These are phyloP conservation scores for Hapalemur alaotrensis DNA, from an alignment of 2,797 vertebrate genomes.

Conservation along the genomic window DNA sequence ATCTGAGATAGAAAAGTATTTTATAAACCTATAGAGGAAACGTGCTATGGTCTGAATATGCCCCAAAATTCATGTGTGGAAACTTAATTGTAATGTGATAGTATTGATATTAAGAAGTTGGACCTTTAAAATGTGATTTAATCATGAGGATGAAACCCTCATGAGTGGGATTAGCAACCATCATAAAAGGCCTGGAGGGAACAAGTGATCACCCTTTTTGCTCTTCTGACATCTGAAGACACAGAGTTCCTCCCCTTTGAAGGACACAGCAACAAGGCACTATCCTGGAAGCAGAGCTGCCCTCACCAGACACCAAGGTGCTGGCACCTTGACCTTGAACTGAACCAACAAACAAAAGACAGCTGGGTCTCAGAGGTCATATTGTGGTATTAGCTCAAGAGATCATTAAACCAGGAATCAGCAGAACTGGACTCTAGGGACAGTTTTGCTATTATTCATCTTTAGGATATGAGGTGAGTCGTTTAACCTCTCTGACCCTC, in stretches of 20 bases:
- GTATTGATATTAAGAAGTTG: background rate
- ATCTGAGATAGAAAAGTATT: background rate
- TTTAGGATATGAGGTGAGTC: background rate
- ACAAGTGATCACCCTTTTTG: background rate
- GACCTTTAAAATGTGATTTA: background rate
- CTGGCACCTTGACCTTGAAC: background rate
- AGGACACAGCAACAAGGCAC: background rate
- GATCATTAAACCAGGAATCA: background rate
- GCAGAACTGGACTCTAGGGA: background rate
- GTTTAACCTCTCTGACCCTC: background rate
- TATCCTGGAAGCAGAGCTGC: background rate
- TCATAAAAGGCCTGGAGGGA: background rate
- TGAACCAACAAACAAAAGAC: background rate
- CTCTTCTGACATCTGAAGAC: background rate
- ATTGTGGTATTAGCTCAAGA: background rate
- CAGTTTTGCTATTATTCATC: background rate
- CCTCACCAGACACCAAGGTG: background rate
- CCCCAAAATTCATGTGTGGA: background rate
- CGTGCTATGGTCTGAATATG: background rate
- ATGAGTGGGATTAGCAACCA: background rate
- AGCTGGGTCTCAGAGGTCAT: background rate
- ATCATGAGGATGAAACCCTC: background rate
- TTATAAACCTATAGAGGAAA: background rate
- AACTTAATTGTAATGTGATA: background rate
- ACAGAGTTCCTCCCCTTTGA: background rate